Conservation (phyloP, 2,888 invertebrate species). For the Stictocephala bisonia region DNA sequence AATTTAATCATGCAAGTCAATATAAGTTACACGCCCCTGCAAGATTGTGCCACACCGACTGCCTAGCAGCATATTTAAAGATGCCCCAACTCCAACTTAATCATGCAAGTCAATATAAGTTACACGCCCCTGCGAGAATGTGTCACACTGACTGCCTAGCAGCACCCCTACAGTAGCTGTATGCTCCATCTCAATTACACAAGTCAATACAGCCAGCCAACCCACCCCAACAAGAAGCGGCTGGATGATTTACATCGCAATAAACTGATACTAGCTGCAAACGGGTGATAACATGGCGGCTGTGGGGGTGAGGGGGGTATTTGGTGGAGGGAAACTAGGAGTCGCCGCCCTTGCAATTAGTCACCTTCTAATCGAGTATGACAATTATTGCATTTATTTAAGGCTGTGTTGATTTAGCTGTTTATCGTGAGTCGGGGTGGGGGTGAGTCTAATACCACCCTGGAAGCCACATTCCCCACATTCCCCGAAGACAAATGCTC, state of each 20-base stretch:
- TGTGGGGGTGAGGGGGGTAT: neutral
- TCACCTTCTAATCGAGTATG: conserved; percentile 46
- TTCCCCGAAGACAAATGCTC: conserved; percentile 40
- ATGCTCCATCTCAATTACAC: conserved; percentile 21
- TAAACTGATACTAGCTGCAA: conserved; percentile 29
- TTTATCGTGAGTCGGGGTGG: conserved; percentile 20
- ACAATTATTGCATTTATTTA: conserved; percentile 47
- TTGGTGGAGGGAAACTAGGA: neutral
- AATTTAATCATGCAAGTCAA: too few relatives aligned
- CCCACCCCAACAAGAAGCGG: conserved; percentile 23
- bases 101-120: too few relatives aligned
- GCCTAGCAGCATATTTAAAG: too few relatives aligned
- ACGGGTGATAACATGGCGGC: conserved; percentile 39
- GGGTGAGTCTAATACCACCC: neutral
- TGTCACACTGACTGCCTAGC: too few relatives aligned
- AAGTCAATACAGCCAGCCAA: conserved; percentile 39
- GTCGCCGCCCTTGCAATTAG: conserved; percentile 34
- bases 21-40: too few relatives aligned
- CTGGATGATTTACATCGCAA: conserved; percentile 11
- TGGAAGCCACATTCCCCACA: conserved; percentile 38
- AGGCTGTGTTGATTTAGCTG: conserved; percentile 41
- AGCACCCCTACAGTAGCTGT: too few relatives aligned
- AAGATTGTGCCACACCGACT: too few relatives aligned
- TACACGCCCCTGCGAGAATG: too few relatives aligned
- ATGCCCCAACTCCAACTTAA: too few relatives aligned